Percentiles rank a stretch among this genome's conserved stretches.
Conservation (phyloP, 2,888 invertebrate genomes). For the Aricia artaxerxes region DNA sequence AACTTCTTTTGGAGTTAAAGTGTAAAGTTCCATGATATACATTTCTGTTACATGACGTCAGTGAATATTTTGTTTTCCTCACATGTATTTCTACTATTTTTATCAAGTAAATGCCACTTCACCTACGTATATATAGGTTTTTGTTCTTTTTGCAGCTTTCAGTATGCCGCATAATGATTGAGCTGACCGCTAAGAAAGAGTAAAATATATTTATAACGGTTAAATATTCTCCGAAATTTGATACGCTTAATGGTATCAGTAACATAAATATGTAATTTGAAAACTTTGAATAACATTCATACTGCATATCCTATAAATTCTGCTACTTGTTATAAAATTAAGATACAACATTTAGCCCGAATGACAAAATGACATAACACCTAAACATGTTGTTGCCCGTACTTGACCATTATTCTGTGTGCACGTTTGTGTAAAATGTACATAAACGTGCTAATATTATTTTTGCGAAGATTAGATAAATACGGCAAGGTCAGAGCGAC, state of each 20-base stretch:
- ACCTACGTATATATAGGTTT: neutral
- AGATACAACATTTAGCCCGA: neutral
- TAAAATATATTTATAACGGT: neutral
- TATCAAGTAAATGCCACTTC: neutral
- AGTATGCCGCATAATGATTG: neutral
- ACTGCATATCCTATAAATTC: too few species aligned
- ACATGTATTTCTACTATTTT: neutral
- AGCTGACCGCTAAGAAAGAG: neutral
- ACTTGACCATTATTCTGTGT: constrained; percentile 34
- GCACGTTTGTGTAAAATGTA: constrained; percentile 39
- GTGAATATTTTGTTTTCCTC: constrained; percentile 4
- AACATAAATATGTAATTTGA: too few species aligned
- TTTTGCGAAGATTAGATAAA: constrained; percentile 78
- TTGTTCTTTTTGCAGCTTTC: neutral
- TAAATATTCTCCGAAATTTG: neutral
- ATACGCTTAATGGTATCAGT: too few species aligned
- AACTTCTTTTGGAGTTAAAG: neutral
- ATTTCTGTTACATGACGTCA: neutral
- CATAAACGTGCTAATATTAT: constrained; percentile 54
- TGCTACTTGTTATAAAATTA: neutral
- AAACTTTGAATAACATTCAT: too few species aligned
- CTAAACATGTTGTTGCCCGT: neutral
- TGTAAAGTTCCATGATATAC: neutral
- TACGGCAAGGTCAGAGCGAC: constrained; percentile 74
- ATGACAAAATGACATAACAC: neutral